These are phyloP conservation scores for Neodiprion pinetum DNA, from an alignment of 1,140 invertebrate genomes.

Conservation along the genomic window DNA sequence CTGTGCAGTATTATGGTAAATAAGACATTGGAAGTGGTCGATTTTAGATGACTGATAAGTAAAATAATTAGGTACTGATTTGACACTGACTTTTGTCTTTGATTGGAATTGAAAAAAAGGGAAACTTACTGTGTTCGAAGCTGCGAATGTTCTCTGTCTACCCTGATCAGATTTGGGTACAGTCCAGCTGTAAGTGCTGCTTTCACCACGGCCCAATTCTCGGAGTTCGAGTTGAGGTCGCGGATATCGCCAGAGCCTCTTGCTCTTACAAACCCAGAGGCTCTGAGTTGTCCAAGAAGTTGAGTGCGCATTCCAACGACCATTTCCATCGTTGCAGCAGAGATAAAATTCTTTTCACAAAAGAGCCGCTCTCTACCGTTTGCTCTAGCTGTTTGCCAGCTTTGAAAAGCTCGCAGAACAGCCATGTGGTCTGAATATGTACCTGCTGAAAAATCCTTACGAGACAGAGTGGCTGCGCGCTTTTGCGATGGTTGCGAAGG, in stretches of 20 bases:
- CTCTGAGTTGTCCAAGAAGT: constrained; percentile 84
- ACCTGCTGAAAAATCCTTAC: constrained; percentile 76
- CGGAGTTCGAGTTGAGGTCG: constrained; percentile 82
- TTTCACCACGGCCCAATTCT: constrained; percentile 92
- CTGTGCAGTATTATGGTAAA: too few relatives aligned
- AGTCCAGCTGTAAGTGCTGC: constrained; percentile 85
- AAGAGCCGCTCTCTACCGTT: constrained; percentile 76
- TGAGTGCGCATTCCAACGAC: constrained; percentile 79
- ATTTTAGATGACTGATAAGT: too few relatives aligned
- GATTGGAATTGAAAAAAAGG: too few relatives aligned
- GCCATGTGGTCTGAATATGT: constrained; percentile 93
- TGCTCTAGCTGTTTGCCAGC: constrained; percentile 73
- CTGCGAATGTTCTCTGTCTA: constrained; percentile 66
- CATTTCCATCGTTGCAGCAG: constrained; percentile 86
- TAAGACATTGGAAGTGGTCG: too few relatives aligned
- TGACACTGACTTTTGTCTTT: too few relatives aligned
- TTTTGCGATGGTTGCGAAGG: constrained; percentile 73
- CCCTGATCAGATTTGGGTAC: constrained; percentile 86
- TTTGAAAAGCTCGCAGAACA: constrained; percentile 85
- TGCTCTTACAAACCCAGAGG: constrained; percentile 81
- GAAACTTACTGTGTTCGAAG: constrained; percentile 67
- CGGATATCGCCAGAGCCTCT: constrained; percentile 75
- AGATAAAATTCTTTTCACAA: constrained; percentile 83
- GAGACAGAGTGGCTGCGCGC: constrained; percentile 65
- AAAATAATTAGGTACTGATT: too few relatives aligned